phyloP scores from a whole-genome alignment of 2,797 vertebrate species.

The Hafferia zeledoni region DNA sequence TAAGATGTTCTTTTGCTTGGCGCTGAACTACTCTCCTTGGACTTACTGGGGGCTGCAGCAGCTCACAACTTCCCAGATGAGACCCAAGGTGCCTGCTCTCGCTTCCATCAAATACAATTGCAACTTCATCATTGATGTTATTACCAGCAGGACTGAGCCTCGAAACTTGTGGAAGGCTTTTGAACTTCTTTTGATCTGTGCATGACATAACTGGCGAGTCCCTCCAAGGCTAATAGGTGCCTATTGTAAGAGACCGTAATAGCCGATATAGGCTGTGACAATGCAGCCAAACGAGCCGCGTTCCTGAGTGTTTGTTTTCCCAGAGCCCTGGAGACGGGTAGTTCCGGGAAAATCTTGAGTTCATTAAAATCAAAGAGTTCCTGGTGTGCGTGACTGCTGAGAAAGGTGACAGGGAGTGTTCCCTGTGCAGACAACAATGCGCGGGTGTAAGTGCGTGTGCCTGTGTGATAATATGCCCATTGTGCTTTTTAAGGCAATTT shows the following conservation, averaged over 20 bases:
- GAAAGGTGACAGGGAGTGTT: neutral
- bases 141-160: neutral
- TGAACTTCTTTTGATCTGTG: neutral
- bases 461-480: neutral
- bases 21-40: neutral
- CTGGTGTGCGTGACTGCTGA: neutral
- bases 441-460: neutral
- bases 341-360: neutral
- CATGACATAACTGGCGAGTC: neutral
- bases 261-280: neutral
- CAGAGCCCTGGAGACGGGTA: neutral
- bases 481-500: conserved; percentile 32
- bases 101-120: neutral
- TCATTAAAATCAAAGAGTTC: conserved; percentile 45
- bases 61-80: neutral
- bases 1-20: neutral
- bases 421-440: neutral
- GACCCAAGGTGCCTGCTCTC: neutral
- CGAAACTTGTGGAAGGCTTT: neutral
- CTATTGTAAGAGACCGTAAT: neutral
- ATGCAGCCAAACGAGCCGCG: neutral
- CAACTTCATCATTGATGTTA: neutral
- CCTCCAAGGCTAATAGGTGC: neutral
- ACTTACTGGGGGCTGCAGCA: neutral
- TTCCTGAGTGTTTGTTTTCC: neutral